A percentile compares a stretch with the other conserved stretches of the same genome.
Evolutionary conservation across 1,140 invertebrate genomes (phyloP).

Genomic region (Euwallacea fornicatus): DNA sequence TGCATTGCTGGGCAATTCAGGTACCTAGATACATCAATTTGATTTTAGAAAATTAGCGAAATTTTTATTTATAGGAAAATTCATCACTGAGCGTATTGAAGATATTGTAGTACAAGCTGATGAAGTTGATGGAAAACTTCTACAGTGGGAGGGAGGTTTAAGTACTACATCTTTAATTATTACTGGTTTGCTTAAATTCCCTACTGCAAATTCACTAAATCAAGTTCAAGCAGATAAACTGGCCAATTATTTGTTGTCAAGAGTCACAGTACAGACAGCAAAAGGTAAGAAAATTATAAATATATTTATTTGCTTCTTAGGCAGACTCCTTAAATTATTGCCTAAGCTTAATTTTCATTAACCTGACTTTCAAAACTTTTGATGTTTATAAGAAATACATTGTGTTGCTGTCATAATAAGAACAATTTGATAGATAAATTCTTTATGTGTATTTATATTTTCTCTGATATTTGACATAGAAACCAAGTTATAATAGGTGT

Average conservation of each 20-base stretch:
- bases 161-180: constrained; percentile 64
- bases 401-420: too few relatives aligned
- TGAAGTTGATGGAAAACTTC: constrained; percentile 84
- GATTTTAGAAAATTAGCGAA: neutral
- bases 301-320: neutral
- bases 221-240: constrained; percentile 86
- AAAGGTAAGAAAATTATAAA: constrained; percentile 57
- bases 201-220: constrained; percentile 72
- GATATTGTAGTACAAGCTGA: constrained; percentile 92
- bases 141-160: constrained; percentile 92
- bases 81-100: constrained; percentile 80
- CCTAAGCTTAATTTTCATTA: neutral
- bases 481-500: too few relatives aligned
- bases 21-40: constrained; percentile 41
- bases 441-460: too few relatives aligned
- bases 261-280: constrained; percentile 83
- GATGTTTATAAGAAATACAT: too few relatives aligned
- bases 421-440: too few relatives aligned
- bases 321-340: neutral
- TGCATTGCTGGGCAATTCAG: constrained; percentile 63
- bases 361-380: too few relatives aligned
- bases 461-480: too few relatives aligned
- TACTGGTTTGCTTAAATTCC: constrained; percentile 73
- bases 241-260: constrained; percentile 87
- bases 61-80: constrained; percentile 53